These are phyloP conservation scores for Zeuzera pyrina DNA, from an alignment of 2,888 invertebrate species.

Conservation along the genomic window DNA sequence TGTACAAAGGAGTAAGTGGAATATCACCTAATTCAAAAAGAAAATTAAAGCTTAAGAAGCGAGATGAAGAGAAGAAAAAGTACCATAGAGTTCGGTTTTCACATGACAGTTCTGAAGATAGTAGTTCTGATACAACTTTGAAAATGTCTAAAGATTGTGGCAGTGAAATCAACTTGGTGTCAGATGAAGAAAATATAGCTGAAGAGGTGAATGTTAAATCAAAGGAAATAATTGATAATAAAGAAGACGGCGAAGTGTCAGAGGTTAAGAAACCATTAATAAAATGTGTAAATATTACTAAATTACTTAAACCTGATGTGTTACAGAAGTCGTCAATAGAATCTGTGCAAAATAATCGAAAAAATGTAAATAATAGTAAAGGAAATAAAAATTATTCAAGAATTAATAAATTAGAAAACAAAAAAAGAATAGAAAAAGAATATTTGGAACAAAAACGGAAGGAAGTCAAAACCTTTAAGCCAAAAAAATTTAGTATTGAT, in stretches of 20 bases:
- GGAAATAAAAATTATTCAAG: constrained; percentile 4
- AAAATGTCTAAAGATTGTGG: neutral
- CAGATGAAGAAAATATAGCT: constrained; percentile 1
- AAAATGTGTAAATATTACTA: constrained; percentile 54
- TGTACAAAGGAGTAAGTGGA: too few relatives aligned
- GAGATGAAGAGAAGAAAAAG: too few relatives aligned
- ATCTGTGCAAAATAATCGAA: constrained; percentile 9
- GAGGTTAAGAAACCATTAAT: constrained; percentile 31
- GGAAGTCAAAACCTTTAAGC: constrained; percentile 39
- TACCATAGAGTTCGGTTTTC: too few relatives aligned
- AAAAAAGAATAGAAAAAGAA: constrained; percentile 17
- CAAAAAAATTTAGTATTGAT: constrained; percentile 38
- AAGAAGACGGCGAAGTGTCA: neutral
- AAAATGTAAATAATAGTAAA: constrained; percentile 5
- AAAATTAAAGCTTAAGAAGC: too few relatives aligned
- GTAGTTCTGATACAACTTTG: neutral
- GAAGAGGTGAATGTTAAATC: constrained; percentile 2
- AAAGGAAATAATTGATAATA: neutral
- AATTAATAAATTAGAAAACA: constrained; percentile 5
- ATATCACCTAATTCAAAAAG: too few relatives aligned
- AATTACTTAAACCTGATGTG: constrained; percentile 46
- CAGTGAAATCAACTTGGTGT: too few relatives aligned
- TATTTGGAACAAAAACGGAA: constrained; percentile 23
- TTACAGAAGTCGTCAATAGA: constrained; percentile 11
- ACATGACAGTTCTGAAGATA: neutral